These are phyloP conservation scores for Rallus crepitans DNA, from an alignment of 2,797 vertebrate genomes.

Conservation along the genomic window DNA sequence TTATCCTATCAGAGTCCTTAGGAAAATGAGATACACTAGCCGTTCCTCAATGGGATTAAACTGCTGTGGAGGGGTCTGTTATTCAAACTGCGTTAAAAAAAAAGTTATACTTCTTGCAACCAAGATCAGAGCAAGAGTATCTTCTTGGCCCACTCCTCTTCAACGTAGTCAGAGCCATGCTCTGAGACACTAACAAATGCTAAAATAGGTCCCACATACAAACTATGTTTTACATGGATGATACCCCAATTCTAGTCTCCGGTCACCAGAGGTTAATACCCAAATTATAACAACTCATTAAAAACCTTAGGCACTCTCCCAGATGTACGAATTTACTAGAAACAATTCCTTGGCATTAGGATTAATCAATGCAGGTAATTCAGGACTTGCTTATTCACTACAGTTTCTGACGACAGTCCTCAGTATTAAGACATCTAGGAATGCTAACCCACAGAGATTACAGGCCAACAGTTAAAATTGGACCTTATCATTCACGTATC, in stretches of 20 bases:
- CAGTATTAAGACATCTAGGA: not conserved
- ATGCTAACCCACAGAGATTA: not conserved
- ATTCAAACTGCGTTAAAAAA: not conserved
- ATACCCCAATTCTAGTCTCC: not conserved
- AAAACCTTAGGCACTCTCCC: not conserved
- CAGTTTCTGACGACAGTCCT: not conserved
- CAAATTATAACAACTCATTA: not conserved
- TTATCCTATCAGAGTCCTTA: constrained; percentile 34
- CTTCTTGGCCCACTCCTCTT: not conserved
- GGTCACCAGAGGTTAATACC: not conserved
- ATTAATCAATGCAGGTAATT: constrained; percentile 16
- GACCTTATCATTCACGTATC: not conserved
- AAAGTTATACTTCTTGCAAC: not conserved
- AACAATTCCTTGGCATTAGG: not conserved
- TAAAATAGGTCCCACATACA: not conserved
- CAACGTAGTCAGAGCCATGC: not conserved
- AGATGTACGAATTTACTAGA: not conserved
- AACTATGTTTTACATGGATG: not conserved
- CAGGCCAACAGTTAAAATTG: not conserved
- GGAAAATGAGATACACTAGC: constrained; percentile 9
- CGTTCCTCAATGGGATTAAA: not conserved
- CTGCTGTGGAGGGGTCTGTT: not conserved
- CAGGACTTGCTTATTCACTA: not conserved
- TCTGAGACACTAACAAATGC: not conserved
- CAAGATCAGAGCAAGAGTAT: not conserved